Evolutionary conservation across 2,113 vertebrate genomes (phyloP), one percentile per base, ranked within the genome.

Genomic region (Bufo gargarizans): DNA sequence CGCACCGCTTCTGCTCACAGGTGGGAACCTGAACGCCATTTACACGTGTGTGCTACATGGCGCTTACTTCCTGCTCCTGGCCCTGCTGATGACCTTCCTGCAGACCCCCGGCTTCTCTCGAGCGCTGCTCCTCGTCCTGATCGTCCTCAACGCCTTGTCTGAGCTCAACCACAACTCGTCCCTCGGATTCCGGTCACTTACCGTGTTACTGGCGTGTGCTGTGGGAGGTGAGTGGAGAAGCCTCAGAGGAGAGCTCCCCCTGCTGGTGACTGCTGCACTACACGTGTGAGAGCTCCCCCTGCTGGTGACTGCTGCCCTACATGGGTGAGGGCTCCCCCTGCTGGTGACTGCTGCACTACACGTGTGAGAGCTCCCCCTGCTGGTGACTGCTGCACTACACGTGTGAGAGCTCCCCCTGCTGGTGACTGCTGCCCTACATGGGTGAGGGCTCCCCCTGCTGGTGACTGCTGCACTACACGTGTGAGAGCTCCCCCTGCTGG

Each of bases 81-180:
- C 95, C 0, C 63, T 93, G 0, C 90, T 96, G 3, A 92, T 96
- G 91, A 93, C 94, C 0, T 97, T 97, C 90, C 93, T 96, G 89
- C 94, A 92, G 45, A 93, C 93, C 22, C 92, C 93, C 0, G 91
- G 53, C 0, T 94, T 93, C 8, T 90, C 95, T 9, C 92, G 90
- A 0, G 90, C 92, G 7, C 16, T 90, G 88, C 90, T 97, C 74
- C 91, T 97, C 79, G 63, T 97, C 86, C 88, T 92, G 0, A 95
- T 97, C 0, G 6, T 92, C 1, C 90, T 95, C 5, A 96, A 97
- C 0, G 79, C 93, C 0, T 91, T 94, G 0, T 91, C 93, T 0
- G 93, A 96, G 90, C 69, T 97, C 86, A 93, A 96, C 92, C 93
- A 94, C 67, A 93, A 94, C 81, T 90, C 92, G 0, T 93, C 95